Base-by-base conservation (phyloP, 2,888 invertebrate species). In the Germaria angustata region DNA sequence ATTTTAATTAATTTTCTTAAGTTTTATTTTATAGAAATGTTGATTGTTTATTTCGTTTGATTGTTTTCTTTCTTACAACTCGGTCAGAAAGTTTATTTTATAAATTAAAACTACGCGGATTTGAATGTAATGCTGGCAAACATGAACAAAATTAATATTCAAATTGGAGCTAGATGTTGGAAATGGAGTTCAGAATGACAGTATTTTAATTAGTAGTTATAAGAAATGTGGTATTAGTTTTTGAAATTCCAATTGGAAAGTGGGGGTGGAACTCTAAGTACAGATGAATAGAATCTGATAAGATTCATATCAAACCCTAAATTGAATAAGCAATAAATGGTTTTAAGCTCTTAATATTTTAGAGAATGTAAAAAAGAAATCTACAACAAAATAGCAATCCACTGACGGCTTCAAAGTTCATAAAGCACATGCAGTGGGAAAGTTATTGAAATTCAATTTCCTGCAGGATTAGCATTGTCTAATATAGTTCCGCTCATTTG, bases 1-100 rank as follows among this genome's bases (percentile, higher is more conserved):
- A 79, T 82, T 82, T 82, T 79, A 82, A 82, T 82, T 82, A 82
- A 82, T 82, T 82, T 82, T 82, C 82, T 78, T 65, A 69, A 69
- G 71, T 68, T 76, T 41, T 76, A 59, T 51, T 77, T 59, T 51
- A 20, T 15, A 59, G 57, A 59, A 66, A 77, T 51, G 65, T 72
- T 65, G 49, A 66, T 46, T 71, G 32, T 53, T 13, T 65, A 17
- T 28, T 13, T 59, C n/a, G n/a, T n/a, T n/a, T n/a, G n/a, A n/a
- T n/a, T n/a, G n/a, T n/a, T n/a, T n/a, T n/a, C n/a, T 66, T 51
- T 49, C 51, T 44, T 2, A 36, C 1, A 6, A 39, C 15, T 72
- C 63, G 72, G 72, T 66, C 79, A 72, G 32, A 79, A 72, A 72
- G 79, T 79, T 79, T 72, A 59, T 72, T 57, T 66, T 72, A 57